A percentile compares a stretch with the other conserved stretches of the same genome.
These are phyloP conservation scores for Drosophila ironensis DNA, from an alignment of 1,140 invertebrate genomes.

Conservation along the genomic window DNA sequence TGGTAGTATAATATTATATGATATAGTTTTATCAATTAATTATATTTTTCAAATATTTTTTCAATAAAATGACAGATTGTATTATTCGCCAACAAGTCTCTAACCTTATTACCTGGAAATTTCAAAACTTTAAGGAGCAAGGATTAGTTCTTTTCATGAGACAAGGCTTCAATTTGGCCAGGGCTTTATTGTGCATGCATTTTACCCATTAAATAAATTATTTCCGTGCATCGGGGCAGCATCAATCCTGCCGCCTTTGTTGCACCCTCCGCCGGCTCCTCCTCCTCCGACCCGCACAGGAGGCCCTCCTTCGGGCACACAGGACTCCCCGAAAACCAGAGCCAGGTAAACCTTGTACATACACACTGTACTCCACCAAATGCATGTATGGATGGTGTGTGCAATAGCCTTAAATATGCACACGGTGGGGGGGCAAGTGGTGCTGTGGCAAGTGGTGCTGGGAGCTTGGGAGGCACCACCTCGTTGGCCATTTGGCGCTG, in stretches of 20 bases:
- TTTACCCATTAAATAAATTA: too few relatives aligned
- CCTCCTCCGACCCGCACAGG: background rate
- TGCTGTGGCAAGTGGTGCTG: background rate
- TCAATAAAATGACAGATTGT: too few relatives aligned
- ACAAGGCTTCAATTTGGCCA: too few relatives aligned
- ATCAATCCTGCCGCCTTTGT: constrained; percentile 19
- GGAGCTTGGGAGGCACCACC: background rate
- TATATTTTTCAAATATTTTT: too few relatives aligned
- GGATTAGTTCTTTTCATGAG: too few relatives aligned
- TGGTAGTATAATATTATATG: too few relatives aligned
- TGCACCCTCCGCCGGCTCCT: background rate
- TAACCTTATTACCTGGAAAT: too few relatives aligned
- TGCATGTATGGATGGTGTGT: constrained; percentile 19
- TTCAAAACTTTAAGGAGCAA: too few relatives aligned
- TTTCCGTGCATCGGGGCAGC: background rate
- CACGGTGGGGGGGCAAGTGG: background rate
- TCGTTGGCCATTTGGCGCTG: constrained; percentile 59
- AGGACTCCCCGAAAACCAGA: constrained; percentile 18
- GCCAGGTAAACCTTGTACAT: constrained; percentile 39
- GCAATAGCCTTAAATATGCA: constrained; percentile 29
- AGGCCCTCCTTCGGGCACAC: background rate
- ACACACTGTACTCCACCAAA: constrained; percentile 38
- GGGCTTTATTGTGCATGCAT: too few relatives aligned
- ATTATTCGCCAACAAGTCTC: too few relatives aligned
- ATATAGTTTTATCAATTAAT: too few relatives aligned